A percentile compares a stretch with the other conserved stretches of the same genome.
Conservation (phyloP, 2,888 invertebrate genomes). For the Neoascia interrupta region DNA sequence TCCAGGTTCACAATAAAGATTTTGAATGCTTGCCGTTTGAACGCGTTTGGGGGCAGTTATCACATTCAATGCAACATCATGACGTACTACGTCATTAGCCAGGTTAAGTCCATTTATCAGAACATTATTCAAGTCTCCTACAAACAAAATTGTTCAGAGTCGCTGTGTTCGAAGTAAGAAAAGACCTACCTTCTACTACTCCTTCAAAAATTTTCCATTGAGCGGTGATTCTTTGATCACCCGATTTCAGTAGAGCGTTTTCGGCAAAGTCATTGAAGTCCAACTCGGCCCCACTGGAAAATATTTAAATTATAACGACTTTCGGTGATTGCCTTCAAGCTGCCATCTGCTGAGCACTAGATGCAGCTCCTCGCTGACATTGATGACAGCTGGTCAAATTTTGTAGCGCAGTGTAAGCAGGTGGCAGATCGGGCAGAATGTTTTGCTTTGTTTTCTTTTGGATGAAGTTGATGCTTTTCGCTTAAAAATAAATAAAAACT, state of each 20-base stretch:
- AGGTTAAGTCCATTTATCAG: conserved; percentile 81
- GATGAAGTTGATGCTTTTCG: no score
- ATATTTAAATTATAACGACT: neutral
- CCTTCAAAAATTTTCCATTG: conserved; percentile 75
- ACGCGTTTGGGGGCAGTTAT: conserved; percentile 80
- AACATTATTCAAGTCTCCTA: conserved; percentile 76
- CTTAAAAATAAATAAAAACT: no score
- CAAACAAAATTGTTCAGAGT: no score
- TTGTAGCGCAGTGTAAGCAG: no score
- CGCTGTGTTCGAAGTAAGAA: no score
- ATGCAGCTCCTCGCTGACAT: no score
- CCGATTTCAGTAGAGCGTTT: conserved; percentile 78
- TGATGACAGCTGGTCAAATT: no score
- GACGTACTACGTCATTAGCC: conserved; percentile 80
- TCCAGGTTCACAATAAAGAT: conserved; percentile 75
- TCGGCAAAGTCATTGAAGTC: conserved; percentile 79
- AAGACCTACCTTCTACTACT: conserved; percentile 64
- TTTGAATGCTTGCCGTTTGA: conserved; percentile 76
- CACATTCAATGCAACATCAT: conserved; percentile 77
- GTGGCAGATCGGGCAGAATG: no score
- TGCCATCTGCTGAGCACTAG: neutral
- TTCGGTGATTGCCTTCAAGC: no score
- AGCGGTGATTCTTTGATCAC: conserved; percentile 79
- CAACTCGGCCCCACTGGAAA: conserved; percentile 72
- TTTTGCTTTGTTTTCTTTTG: no score